Evolutionary conservation across 30 jellyfish, hydroid and myxozoan genomes (phyloP).

Genomic region (Aurelia sp.): DNA sequence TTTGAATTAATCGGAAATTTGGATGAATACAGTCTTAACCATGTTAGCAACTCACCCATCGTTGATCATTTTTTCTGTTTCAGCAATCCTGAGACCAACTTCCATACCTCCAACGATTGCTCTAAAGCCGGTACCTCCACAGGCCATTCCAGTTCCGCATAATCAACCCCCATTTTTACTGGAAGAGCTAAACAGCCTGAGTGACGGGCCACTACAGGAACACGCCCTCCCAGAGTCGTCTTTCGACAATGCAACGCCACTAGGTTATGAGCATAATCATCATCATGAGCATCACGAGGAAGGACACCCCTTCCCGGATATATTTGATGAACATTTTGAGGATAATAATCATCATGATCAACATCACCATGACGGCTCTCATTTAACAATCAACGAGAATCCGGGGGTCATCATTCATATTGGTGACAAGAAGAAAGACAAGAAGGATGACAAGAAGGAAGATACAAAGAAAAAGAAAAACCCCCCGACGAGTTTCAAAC

Average conservation of each 20-base stretch:
- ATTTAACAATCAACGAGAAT: constrained; percentile 25
- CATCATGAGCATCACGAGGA: constrained; percentile 39
- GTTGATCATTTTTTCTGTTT: neutral
- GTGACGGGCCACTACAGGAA: constrained; percentile 52
- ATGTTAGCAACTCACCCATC: too few species aligned
- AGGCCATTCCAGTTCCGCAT: constrained; percentile 91
- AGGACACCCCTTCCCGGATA: constrained; percentile 45
- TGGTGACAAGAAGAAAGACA: constrained; percentile 54
- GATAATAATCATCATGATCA: constrained; percentile 25
- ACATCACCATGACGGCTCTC: constrained; percentile 21
- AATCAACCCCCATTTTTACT: constrained; percentile 67
- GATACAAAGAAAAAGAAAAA: constrained; percentile 40
- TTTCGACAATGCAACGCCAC: constrained; percentile 27
- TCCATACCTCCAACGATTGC: constrained; percentile 76
- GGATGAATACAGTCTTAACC: too few species aligned
- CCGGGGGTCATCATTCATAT: constrained; percentile 50
- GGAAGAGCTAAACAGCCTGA: constrained; percentile 59
- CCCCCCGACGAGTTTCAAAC: constrained; percentile 55
- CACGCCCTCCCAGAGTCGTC: constrained; percentile 51
- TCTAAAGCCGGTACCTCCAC: constrained; percentile 84
- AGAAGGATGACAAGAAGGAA: constrained; percentile 20
- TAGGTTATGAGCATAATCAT: neutral
- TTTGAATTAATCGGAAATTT: too few species aligned
- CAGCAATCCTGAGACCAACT: constrained; percentile 82
- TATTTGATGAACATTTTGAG: constrained; percentile 28